Percentiles rank a stretch among this genome's conserved stretches.
Evolutionary conservation across 1,140 invertebrate genomes (phyloP).

Genomic region (Zaprionus gabonicus): DNA sequence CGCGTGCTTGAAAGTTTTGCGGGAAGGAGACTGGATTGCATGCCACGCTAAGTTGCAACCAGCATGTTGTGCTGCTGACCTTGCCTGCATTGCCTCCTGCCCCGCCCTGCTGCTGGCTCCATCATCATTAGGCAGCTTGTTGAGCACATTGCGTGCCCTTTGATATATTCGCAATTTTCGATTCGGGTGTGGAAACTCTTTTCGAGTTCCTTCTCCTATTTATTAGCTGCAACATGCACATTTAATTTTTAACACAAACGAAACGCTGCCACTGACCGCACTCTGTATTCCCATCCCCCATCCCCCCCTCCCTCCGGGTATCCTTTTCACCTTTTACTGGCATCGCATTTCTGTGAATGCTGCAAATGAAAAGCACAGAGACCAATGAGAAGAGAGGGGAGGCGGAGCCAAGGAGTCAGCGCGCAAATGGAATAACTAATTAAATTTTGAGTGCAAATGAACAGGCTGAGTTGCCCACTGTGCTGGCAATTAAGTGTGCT

Average conservation of each 20-base stretch:
- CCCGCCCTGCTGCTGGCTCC: background rate
- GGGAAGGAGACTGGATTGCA: constrained; percentile 35
- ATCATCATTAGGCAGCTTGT: constrained; percentile 47
- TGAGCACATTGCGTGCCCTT: constrained; percentile 47
- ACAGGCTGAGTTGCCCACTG: constrained; percentile 38
- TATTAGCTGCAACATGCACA: constrained; percentile 3
- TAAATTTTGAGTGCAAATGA: constrained; percentile 77
- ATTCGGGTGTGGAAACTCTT: constrained; percentile 50
- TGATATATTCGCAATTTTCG: constrained; percentile 34
- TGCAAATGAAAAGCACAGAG: constrained; percentile 28
- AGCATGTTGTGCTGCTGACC: constrained; percentile 24
- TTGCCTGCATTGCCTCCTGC: constrained; percentile 2
- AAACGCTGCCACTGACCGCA: constrained; percentile 15
- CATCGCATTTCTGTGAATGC: constrained; percentile 42
- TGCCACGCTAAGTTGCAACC: constrained; percentile 41
- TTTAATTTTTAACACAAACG: constrained; percentile 33
- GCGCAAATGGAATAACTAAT: constrained; percentile 79
- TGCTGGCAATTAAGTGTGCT: constrained; percentile 41
- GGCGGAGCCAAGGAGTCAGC: background rate
- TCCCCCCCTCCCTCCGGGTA: background rate
- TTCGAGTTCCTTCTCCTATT: constrained; percentile 18
- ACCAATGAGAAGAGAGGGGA: background rate
- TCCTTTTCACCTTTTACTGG: constrained; percentile 36
- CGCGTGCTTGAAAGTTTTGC: constrained; percentile 66
- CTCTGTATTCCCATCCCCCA: background rate